Conservation (phyloP, 2,113 vertebrate species). For the Anoura caudifer region DNA sequence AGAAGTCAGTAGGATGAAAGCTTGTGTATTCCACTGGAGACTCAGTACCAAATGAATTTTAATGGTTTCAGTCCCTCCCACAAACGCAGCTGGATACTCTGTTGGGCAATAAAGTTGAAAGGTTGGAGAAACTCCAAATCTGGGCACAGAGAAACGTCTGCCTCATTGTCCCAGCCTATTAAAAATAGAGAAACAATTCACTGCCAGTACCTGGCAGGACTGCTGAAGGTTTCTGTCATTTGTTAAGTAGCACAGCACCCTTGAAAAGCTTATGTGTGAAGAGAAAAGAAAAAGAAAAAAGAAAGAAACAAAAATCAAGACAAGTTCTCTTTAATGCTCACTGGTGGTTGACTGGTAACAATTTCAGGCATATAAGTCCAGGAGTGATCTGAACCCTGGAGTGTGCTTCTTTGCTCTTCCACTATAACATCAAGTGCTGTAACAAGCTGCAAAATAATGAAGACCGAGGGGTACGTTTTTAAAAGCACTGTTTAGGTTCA, state of each 20-base stretch:
- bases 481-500: not conserved
- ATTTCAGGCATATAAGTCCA: not conserved
- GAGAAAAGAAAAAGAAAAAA: not conserved
- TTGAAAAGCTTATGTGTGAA: not conserved
- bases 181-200: not conserved
- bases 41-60: slow-evolving; percentile 28
- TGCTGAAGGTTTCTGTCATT: slow-evolving; percentile 22
- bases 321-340: not conserved
- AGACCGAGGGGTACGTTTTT: not conserved
- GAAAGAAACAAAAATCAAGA: not conserved
- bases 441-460: not conserved
- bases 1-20: not conserved
- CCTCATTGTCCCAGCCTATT: slow-evolving; percentile 25
- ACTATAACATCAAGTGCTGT: not conserved
- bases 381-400: not conserved
- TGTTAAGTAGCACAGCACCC: slow-evolving; percentile 4
- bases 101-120: slow-evolving; percentile 46
- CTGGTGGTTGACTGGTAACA: not conserved
- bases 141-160: slow-evolving; percentile 23
- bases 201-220: not conserved
- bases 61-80: slow-evolving; percentile 1
- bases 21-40: not conserved
- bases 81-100: slow-evolving; percentile 25
- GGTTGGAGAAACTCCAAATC: slow-evolving; percentile 51
- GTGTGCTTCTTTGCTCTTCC: not conserved